Percentiles rank a stretch among this genome's conserved stretches.
These are phyloP conservation scores for Tuberolachnus salignus DNA, from an alignment of 2,888 invertebrate species.

Conservation along the genomic window DNA sequence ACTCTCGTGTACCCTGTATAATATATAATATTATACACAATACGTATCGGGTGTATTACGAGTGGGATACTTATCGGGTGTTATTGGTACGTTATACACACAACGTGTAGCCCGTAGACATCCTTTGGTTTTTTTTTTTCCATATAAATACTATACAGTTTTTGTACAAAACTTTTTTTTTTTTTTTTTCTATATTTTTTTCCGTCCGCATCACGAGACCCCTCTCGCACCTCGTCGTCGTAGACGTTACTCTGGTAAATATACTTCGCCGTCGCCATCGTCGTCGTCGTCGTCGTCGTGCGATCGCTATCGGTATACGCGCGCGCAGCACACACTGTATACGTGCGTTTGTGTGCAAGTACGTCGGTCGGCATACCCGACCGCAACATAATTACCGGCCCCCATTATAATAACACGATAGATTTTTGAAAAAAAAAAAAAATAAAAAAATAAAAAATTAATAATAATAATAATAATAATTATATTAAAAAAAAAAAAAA, in stretches of 20 bases:
- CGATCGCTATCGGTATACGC: conserved; percentile 37
- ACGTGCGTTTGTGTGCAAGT: neutral
- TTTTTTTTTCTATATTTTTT: neutral
- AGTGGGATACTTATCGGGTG: too few relatives aligned
- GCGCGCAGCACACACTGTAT: neutral
- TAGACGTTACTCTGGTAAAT: neutral
- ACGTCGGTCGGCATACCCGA: conserved; percentile 25
- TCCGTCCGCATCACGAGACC: neutral
- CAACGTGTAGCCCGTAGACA: conserved; percentile 33
- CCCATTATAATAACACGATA: conserved; percentile 43
- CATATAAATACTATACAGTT: too few relatives aligned
- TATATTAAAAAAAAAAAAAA: neutral
- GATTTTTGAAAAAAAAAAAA: conserved; percentile 4
- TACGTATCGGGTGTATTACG: neutral
- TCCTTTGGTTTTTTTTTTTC: conserved; percentile 41
- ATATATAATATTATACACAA: too few relatives aligned
- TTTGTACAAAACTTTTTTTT: too few relatives aligned
- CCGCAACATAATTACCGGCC: conserved; percentile 39
- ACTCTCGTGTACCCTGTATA: too few relatives aligned
- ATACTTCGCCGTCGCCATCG: neutral
- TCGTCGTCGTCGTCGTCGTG: conserved; percentile 19
- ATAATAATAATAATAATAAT: conserved; percentile 2
- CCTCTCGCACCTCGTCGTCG: neutral
- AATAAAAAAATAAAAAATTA: neutral
- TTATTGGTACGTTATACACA: neutral